These are phyloP conservation scores for Trichonephila clavipes DNA, from an alignment of 1,140 invertebrate genomes.

Conservation along the genomic window DNA sequence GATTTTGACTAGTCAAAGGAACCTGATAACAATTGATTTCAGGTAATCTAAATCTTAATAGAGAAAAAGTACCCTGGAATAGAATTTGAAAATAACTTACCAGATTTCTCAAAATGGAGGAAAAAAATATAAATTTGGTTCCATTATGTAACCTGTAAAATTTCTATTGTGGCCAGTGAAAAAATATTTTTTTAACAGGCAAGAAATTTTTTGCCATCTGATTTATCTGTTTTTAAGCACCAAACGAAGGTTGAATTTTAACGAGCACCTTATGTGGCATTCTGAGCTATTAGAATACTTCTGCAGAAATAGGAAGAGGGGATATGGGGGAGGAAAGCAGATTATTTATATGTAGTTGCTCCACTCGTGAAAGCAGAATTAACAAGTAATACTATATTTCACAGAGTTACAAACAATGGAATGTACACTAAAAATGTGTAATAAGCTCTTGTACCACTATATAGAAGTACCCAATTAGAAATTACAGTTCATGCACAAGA, in stretches of 20 bases:
- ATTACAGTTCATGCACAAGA: constrained; percentile 70
- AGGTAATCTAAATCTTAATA: not conserved
- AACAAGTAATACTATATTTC: constrained; percentile 72
- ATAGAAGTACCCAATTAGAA: constrained; percentile 70
- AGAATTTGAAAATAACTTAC: not conserved
- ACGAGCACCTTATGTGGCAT: constrained; percentile 57
- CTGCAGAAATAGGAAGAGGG: constrained; percentile 10
- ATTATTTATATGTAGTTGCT: constrained; percentile 23
- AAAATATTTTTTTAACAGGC: not conserved
- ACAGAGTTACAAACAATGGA: constrained; percentile 75
- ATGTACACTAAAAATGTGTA: constrained; percentile 75
- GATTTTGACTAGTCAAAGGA: constrained; percentile 69
- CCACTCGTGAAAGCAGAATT: constrained; percentile 57
- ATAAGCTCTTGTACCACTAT: constrained; percentile 77
- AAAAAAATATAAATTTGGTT: constrained; percentile 15
- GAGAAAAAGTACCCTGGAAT: not conserved
- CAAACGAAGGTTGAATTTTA: constrained; percentile 49
- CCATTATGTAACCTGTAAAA: constrained; percentile 40
- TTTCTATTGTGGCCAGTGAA: not conserved
- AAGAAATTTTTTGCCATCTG: not conserved
- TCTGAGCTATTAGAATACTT: constrained; percentile 52
- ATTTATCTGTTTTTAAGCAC: constrained; percentile 57
- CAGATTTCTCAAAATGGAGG: not conserved
- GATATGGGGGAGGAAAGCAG: constrained; percentile 18
- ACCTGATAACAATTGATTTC: not conserved